Percentiles rank a stretch among this genome's conserved stretches.
Conservation (phyloP, 2,797 vertebrate genomes). For the Oceanodroma leucorhoa region DNA sequence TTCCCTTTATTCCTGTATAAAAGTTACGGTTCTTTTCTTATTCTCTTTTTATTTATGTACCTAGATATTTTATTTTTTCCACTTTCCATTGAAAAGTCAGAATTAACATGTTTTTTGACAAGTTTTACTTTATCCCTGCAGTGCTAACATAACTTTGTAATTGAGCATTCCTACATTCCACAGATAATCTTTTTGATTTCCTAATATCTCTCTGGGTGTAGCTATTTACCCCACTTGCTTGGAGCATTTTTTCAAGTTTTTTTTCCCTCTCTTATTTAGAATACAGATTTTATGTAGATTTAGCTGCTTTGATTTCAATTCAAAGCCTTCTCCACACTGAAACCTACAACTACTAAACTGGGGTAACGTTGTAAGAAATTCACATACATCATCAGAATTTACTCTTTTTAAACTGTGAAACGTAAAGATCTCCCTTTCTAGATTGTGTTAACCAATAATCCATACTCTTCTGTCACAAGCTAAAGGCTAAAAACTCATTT, state of each 20-base stretch:
- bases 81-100: background rate
- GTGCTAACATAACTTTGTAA: background rate
- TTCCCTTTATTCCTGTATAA: background rate
- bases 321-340: background rate
- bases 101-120: background rate
- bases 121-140: background rate
- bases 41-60: background rate
- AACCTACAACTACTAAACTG: background rate
- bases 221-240: background rate
- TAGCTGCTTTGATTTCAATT: background rate
- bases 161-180: background rate
- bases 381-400: background rate
- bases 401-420: background rate
- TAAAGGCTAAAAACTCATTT: background rate
- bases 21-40: background rate
- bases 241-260: background rate
- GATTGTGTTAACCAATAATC: background rate
- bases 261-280: background rate
- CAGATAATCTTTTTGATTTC: background rate
- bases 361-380: background rate
- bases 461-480: background rate
- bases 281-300: background rate
- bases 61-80: background rate
- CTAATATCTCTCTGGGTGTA: background rate
- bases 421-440: fast-evolving